Evolutionary conservation across 2,888 invertebrate species (phyloP), one percentile per base, ranked within the genome.

Genomic region (Ichneumoninae sp.): DNA sequence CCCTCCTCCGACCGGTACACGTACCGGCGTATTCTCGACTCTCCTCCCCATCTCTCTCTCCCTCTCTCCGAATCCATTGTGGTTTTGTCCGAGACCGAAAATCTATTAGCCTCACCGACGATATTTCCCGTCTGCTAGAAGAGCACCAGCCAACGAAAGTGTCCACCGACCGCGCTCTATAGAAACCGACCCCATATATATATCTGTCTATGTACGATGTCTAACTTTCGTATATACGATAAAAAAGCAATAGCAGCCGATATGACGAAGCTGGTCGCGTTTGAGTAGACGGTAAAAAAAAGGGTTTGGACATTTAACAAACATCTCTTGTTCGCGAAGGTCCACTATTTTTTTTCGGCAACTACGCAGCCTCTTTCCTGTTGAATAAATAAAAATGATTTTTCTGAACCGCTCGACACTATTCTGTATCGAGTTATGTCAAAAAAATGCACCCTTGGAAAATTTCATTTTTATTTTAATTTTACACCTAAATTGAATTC

Each of bases 101-200:
- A 91, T 93, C 91, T 92, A 93, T 93, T 93, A 92, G 91, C 91
- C 86, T 87, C 80, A 68, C 71, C 81, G 78, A 76, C 84, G 75
- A 84, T 79, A 88, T 85, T 84, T 84, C 75, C 75, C 78, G 83
- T 74, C 75, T 83, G 85, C 76, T 80, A 78, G 76, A 77, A 79
- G 54, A 83, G 71, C 57, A 70, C 62, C 33, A 50, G 50, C 50
- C 50, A 75, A 57, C 80, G 70, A 74, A 62, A 75, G 70, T 65
- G 71, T 36, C 60, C 36, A 54, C 22, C 19, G 16, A 19, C 40
- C 40, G 69, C 50, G 65, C 33, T 54, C 52, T 19, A 66, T 33
- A 47, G 47, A 79, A 52, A 52, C 33, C 57, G 19, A 44, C 44
- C 33, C 50, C 36, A 19, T 13, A 26, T 40, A 13, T 19, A 16